Conservation (phyloP, 2,797 vertebrate genomes). For the Poeciliopsis presidionis region DNA sequence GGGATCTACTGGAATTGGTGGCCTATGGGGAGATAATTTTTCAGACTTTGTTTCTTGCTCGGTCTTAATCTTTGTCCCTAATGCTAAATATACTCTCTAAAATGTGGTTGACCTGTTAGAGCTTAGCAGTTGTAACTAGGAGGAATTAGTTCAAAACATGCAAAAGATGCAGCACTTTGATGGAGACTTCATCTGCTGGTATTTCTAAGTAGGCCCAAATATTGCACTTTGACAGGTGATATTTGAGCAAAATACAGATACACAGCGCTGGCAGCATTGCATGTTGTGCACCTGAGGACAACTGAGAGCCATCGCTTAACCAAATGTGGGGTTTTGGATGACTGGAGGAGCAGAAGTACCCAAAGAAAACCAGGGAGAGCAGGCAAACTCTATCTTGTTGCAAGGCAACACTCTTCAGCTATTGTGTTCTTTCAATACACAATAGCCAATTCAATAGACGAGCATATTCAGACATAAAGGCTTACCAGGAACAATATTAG, state of each 20-base stretch:
- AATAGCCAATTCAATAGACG: not conserved
- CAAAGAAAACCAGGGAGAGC: not conserved
- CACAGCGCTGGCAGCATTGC: not conserved
- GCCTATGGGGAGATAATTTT: not conserved
- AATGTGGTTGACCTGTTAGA: not conserved
- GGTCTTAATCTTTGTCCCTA: not conserved
- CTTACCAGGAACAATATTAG: not conserved
- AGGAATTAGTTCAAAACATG: not conserved
- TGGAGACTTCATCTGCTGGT: not conserved
- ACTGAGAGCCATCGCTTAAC: not conserved
- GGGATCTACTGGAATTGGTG: not conserved
- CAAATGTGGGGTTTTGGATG: not conserved
- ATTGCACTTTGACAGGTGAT: too few relatives aligned
- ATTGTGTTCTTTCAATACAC: too few relatives aligned
- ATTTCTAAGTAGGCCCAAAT: not conserved
- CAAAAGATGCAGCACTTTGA: not conserved
- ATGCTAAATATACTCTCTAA: not conserved
- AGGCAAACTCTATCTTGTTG: not conserved
- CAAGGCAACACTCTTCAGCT: not conserved
- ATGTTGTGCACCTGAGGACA: not conserved
- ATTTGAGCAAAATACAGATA: not conserved
- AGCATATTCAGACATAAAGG: not conserved
- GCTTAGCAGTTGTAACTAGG: not conserved
- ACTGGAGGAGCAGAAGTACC: not conserved
- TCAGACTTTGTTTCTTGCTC: not conserved